phyloP scores from a whole-genome alignment of 2,113 vertebrate species.

The Myotis lucifugus region DNA sequence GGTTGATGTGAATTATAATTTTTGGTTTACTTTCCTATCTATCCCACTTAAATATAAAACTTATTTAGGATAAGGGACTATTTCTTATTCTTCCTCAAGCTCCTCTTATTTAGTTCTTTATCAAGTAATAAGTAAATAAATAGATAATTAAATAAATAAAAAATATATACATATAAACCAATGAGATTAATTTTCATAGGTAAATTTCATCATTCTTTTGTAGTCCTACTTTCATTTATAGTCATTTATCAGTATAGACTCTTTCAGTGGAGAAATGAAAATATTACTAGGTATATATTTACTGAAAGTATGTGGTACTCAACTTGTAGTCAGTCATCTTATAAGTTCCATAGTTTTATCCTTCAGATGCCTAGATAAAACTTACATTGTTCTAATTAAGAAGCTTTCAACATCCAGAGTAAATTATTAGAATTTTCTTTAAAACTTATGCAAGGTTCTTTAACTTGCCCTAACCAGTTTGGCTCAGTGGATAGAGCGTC shows the following conservation, averaged over 20 bases:
- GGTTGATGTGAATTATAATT: background rate
- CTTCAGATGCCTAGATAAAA: slow-evolving; percentile 3
- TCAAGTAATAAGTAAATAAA: background rate
- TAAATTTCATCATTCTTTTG: slow-evolving; percentile 33
- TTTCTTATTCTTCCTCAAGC: slow-evolving; percentile 30
- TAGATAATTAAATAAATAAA: slow-evolving; percentile 1
- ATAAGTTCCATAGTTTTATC: slow-evolving; percentile 9
- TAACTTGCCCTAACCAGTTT: background rate
- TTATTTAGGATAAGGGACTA: background rate
- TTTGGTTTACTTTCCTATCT: slow-evolving; percentile 32
- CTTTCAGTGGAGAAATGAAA: background rate
- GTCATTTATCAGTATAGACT: background rate
- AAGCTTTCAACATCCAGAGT: background rate
- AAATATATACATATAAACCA: slow-evolving; percentile 9
- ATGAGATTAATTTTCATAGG: background rate
- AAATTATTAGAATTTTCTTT: background rate
- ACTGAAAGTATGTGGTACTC: background rate
- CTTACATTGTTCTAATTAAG: slow-evolving; percentile 3
- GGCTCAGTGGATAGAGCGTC: no score
- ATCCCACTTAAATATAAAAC: slow-evolving; percentile 19
- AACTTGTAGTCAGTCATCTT: background rate
- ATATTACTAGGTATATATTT: background rate
- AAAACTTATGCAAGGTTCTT: background rate
- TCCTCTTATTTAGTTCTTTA: slow-evolving; percentile 36
- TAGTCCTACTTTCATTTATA: slow-evolving; percentile 29